Percentiles rank a stretch among this genome's conserved stretches.
These are phyloP conservation scores for Thomomys bottae DNA, from an alignment of 2,113 vertebrate genomes.

Conservation along the genomic window DNA sequence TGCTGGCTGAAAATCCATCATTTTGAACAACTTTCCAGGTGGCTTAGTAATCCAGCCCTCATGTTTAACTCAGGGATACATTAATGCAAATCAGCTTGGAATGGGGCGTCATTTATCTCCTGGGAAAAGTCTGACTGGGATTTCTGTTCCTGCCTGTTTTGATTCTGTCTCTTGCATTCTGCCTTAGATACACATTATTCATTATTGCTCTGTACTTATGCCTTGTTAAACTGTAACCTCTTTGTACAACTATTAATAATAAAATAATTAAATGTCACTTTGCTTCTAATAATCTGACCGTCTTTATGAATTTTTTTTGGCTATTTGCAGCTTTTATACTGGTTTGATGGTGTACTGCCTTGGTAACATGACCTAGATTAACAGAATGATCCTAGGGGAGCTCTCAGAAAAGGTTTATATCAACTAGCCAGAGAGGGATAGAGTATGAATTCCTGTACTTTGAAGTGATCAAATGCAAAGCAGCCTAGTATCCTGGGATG, in stretches of 20 bases:
- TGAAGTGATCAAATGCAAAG: constrained; percentile 73
- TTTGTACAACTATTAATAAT: too few species aligned
- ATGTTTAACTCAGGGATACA: neutral
- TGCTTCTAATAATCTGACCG: constrained; percentile 1
- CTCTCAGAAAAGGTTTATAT: constrained; percentile 53
- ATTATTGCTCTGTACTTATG: constrained; percentile 18
- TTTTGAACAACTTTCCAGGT: constrained; percentile 8
- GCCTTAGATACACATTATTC: neutral
- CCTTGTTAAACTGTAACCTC: too few species aligned
- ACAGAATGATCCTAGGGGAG: neutral
- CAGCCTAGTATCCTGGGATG: constrained; percentile 57
- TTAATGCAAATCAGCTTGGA: neutral
- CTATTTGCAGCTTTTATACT: constrained; percentile 31
- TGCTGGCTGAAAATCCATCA: neutral
- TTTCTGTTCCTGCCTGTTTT: neutral
- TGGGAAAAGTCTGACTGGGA: neutral
- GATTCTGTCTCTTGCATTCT: neutral
- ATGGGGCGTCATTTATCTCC: neutral
- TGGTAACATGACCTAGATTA: neutral
- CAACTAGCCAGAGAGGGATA: constrained; percentile 25
- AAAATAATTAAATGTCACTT: neutral
- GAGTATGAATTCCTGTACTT: constrained; percentile 25
- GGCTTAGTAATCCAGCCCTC: neutral
- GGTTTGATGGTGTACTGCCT: neutral
- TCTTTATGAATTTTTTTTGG: constrained; percentile 6